Percentiles rank a stretch among this genome's conserved stretches.
Evolutionary conservation across 2,113 vertebrate genomes (phyloP).

Genomic region (Lycocorax pyrrhopterus): DNA sequence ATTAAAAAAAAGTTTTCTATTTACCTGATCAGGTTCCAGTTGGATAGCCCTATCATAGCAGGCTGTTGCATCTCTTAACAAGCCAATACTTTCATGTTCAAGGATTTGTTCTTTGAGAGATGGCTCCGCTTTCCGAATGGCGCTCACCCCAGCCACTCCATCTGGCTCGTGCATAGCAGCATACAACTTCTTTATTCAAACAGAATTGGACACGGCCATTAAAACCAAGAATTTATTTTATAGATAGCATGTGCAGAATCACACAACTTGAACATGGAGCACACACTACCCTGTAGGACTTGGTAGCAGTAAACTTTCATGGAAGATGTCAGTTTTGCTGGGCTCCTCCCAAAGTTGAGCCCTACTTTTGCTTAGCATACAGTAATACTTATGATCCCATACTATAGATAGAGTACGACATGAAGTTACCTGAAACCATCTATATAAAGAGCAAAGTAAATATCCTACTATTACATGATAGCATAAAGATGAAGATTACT

Average conservation of each 20-base stretch:
- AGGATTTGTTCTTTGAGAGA: conserved; percentile 95
- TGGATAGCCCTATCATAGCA: conserved; percentile 97
- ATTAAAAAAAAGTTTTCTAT: background rate
- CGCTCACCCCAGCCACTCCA: conserved; percentile 92
- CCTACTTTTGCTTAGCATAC: background rate
- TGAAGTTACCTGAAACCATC: background rate
- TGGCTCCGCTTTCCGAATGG: conserved; percentile 90
- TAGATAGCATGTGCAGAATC: background rate
- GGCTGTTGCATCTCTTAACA: conserved; percentile 92
- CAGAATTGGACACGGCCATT: background rate
- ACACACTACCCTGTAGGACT: background rate
- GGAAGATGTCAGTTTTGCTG: background rate
- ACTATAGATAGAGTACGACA: background rate
- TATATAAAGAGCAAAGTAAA: background rate
- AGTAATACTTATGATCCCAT: background rate
- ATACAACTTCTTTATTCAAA: conserved; percentile 79
- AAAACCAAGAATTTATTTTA: background rate
- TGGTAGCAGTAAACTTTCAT: background rate
- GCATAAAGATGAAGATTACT: background rate
- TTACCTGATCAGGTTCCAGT: conserved; percentile 93
- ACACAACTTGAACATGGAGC: background rate
- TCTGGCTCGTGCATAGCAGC: conserved; percentile 98
- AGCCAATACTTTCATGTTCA: conserved; percentile 95
- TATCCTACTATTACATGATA: background rate
- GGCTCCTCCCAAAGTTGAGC: background rate